Conservation (phyloP, 2,797 vertebrate species). For the Sylvilagus floridanus region DNA sequence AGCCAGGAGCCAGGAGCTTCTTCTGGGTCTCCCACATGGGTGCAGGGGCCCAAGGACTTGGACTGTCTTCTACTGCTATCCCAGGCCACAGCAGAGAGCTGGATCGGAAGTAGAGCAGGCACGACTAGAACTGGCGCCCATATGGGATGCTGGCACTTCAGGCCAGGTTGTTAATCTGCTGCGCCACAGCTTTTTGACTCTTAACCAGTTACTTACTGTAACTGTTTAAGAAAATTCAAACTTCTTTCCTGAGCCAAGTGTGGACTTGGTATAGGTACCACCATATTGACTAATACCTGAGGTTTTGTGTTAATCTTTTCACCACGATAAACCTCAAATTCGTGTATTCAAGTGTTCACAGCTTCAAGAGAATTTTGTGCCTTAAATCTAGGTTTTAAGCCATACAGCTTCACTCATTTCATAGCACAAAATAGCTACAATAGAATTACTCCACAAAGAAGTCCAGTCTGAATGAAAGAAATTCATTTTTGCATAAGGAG, state of each 20-base stretch:
- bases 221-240: constrained; percentile 27
- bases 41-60: too few species aligned
- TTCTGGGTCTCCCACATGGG: too few species aligned
- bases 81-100: too few species aligned
- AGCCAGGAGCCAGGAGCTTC: too few species aligned
- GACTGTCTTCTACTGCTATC: too few species aligned
- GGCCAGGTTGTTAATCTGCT: too few species aligned
- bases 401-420: not conserved
- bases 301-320: constrained; percentile 24
- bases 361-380: not conserved
- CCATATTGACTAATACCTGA: not conserved
- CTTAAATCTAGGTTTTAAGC: not conserved
- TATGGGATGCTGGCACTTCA: too few species aligned
- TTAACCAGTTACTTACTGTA: not conserved
- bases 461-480: not conserved
- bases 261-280: not conserved
- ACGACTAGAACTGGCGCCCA: too few species aligned
- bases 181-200: not conserved
- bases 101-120: too few species aligned
- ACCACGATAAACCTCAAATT: constrained; percentile 15
- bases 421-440: too few species aligned
- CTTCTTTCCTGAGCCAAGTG: constrained; percentile 30
- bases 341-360: not conserved
- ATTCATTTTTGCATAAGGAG: not conserved
- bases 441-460: too few species aligned